Evolutionary conservation across 2,113 vertebrate genomes (phyloP), one percentile per base, ranked within the genome.

Genomic region (Eurystomus gularis): DNA sequence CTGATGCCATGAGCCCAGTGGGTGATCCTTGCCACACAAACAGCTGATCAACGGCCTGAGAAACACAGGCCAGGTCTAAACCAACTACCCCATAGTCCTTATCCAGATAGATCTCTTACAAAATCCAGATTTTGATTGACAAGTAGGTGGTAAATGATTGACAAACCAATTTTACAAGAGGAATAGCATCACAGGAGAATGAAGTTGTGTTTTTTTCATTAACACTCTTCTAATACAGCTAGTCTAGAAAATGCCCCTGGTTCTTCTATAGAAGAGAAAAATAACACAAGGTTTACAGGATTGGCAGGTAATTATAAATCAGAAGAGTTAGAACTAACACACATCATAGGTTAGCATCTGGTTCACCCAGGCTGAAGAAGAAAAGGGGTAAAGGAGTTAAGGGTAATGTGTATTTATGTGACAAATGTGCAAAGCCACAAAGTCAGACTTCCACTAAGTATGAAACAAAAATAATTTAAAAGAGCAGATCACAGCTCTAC

Each of bases 181-280:
- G 14, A 62, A n/a, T 3, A 86, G 5, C 21, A 75, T 39, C 29
- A 57, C 9, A 79, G 28, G 55, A 73, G 39, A 73, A 58, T 54
- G 12, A 48, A 24, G 2, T 7, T 2, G 2, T 1, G 0, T 0
- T 23, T 46, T 86, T 57, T 76, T 8, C 24, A 46, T 77, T 39
- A 44, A 3, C 7, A 17, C 5, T n/a, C 19, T 79, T 58, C 19
- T 40, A 40, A 48, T 7, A 73, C 18, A 90, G 20, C 13, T 78
- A 39, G 18, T 66, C 28, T 90, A 79, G 39, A 90, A 58, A 90
- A 61, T 65, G 49, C 35, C 68, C 42, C 21, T 55, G 17, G 7
- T 48, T 29, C 33, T 61, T 80, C 28, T 37, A 33, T 24, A 66
- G 31, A 60, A 68, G 78, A 61, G 10, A 77, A 66, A 72, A 68